A percentile compares a stretch with the other conserved stretches of the same genome.
These are phyloP conservation scores for Scaptomyza reducta DNA, from an alignment of 2,888 invertebrate species.

Conservation along the genomic window DNA sequence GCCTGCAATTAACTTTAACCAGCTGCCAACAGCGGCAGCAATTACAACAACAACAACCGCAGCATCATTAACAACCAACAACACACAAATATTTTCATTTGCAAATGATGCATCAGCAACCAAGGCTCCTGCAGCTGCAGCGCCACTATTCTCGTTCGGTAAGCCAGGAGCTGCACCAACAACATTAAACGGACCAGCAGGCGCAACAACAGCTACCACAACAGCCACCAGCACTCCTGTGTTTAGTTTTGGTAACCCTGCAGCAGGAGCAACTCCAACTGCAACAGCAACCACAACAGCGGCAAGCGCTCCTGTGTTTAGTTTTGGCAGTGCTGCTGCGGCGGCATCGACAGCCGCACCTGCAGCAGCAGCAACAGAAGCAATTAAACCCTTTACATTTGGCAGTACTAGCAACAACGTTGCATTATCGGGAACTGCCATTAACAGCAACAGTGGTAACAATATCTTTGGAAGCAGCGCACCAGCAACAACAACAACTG, in stretches of 20 bases:
- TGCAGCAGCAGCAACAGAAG: neutral
- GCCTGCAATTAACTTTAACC: constrained; percentile 3
- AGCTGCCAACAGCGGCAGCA: constrained; percentile 6
- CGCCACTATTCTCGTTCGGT: constrained; percentile 33
- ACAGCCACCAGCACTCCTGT: neutral
- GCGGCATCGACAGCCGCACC: constrained; percentile 12
- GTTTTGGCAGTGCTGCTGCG: constrained; percentile 26
- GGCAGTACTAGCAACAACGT: constrained; percentile 4
- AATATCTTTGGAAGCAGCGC: constrained; percentile 16
- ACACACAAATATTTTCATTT: constrained; percentile 16
- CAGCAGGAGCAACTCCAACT: neutral
- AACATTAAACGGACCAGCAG: constrained; percentile 1
- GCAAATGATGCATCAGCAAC: constrained; percentile 19
- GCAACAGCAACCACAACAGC: constrained; percentile 2
- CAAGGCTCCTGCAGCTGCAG: neutral
- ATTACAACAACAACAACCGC: constrained; percentile 11
- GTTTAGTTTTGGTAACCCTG: constrained; percentile 15
- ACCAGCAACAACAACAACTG: constrained; percentile 12
- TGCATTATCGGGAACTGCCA: constrained; percentile 4
- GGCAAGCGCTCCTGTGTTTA: constrained; percentile 17
- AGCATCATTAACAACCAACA: constrained; percentile 9
- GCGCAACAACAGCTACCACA: constrained; percentile 3
- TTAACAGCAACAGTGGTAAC: constrained; percentile 18
- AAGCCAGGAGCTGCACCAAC: constrained; percentile 11
- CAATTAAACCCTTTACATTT: constrained; percentile 7